phyloP scores from a whole-genome alignment of 2,888 invertebrate species.

The Drosophila falleni region DNA sequence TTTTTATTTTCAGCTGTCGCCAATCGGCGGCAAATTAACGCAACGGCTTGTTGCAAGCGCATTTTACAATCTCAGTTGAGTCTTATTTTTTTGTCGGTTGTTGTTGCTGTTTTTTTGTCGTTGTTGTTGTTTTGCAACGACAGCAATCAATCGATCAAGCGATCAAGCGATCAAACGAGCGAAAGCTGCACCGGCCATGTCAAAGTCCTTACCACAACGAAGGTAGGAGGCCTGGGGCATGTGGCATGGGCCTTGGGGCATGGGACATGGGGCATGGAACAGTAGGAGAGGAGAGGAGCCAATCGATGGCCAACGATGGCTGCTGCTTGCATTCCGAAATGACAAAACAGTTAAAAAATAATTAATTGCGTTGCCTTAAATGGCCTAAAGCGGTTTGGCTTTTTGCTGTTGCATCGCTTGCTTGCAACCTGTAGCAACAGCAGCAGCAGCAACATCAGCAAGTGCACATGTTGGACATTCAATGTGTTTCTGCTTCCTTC shows the following conservation, averaged over 20 bases:
- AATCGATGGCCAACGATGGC: slow-evolving; percentile 79
- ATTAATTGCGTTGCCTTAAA: slow-evolving; percentile 86
- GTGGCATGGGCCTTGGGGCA: slow-evolving; percentile 9
- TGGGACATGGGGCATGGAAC: slow-evolving; percentile 14
- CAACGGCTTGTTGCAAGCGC: slow-evolving; percentile 82
- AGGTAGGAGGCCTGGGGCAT: slow-evolving; percentile 31
- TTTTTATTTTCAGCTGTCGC: slow-evolving; percentile 44
- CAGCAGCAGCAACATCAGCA: slow-evolving; percentile 52
- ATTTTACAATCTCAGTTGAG: slow-evolving; percentile 71
- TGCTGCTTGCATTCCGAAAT: slow-evolving; percentile 83
- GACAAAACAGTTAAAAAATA: slow-evolving; percentile 86
- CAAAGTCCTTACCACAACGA: slow-evolving; percentile 71
- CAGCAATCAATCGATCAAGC: slow-evolving; percentile 85
- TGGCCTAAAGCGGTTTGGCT: slow-evolving; percentile 83
- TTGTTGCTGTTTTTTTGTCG: slow-evolving; percentile 25
- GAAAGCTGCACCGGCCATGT: slow-evolving; percentile 81
- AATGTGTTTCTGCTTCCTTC: slow-evolving; percentile 69
- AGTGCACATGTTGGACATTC: slow-evolving; percentile 68
- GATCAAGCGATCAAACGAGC: slow-evolving; percentile 81
- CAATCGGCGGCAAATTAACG: slow-evolving; percentile 85
- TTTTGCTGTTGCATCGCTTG: slow-evolving; percentile 57
- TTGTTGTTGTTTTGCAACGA: slow-evolving; percentile 50
- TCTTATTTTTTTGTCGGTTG: slow-evolving; percentile 31
- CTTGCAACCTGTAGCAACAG: slow-evolving; percentile 61
- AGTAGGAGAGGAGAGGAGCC: slow-evolving; percentile 40